A percentile compares a stretch with the other conserved stretches of the same genome.
Conservation (phyloP, 2,888 invertebrate species). For the Linnaemya vulpina region DNA sequence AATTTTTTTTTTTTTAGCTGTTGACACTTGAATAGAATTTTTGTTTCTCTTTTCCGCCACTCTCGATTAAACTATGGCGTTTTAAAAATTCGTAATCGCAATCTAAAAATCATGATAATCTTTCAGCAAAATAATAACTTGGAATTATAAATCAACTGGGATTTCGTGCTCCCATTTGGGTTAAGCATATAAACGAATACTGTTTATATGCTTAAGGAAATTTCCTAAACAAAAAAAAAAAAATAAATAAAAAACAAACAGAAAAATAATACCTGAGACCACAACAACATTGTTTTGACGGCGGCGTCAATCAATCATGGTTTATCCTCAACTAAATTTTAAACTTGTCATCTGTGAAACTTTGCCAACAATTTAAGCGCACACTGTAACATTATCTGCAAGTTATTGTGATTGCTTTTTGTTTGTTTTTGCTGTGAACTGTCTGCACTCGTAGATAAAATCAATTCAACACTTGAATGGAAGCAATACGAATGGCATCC, state of each 20-base stretch:
- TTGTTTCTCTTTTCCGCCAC: too few relatives aligned
- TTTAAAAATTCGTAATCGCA: constrained; percentile 1
- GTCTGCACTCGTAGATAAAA: constrained; percentile 20
- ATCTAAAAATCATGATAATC: not conserved
- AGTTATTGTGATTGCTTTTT: not conserved
- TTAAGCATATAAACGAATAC: not conserved
- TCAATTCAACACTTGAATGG: not conserved
- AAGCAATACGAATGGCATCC: not conserved
- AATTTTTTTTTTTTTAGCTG: too few relatives aligned
- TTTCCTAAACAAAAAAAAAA: not conserved
- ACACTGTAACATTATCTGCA: not conserved
- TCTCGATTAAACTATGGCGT: not conserved
- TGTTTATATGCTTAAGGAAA: not conserved
- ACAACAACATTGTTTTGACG: not conserved
- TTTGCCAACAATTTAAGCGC: not conserved
- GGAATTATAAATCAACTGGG: constrained; percentile 1
- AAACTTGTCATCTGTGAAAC: not conserved
- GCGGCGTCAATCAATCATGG: not conserved
- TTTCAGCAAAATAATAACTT: not conserved
- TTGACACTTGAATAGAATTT: not conserved
- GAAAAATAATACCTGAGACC: not conserved
- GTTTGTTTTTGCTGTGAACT: not conserved
- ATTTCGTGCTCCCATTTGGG: not conserved
- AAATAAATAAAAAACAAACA: not conserved
- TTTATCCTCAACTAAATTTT: constrained; percentile 1